phyloP scores from a whole-genome alignment of 1,140 invertebrate genomes.

The Pinna nobilis region DNA sequence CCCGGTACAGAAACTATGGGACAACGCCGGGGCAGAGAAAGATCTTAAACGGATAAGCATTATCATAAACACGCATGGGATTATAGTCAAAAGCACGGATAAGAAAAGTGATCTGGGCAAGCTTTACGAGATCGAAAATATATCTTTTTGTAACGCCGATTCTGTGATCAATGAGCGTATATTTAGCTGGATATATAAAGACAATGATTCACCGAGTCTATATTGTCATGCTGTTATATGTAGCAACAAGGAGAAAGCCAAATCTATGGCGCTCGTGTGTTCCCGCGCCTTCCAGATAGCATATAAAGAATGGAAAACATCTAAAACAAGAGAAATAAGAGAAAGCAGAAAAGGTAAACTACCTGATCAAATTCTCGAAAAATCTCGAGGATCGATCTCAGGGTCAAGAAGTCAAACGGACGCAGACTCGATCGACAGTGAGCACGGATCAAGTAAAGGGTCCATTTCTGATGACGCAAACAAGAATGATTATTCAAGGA shows the following conservation, averaged over 20 bases:
- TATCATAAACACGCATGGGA: slow-evolving; percentile 47
- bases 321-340: slow-evolving; percentile 23
- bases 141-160: slow-evolving; percentile 58
- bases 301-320: slow-evolving; percentile 60
- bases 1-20: slow-evolving; percentile 60
- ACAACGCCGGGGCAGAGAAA: slow-evolving; percentile 54
- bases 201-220: slow-evolving; percentile 30
- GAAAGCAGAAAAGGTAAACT: slow-evolving; percentile 12
- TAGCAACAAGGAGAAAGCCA: slow-evolving; percentile 57
- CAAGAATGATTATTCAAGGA: background rate
- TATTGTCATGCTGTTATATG: slow-evolving; percentile 64
- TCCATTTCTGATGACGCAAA: background rate
- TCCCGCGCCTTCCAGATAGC: slow-evolving; percentile 63
- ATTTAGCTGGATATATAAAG: slow-evolving; percentile 67
- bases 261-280: slow-evolving; percentile 63
- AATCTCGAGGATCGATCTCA: background rate
- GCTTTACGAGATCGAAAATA: slow-evolving; percentile 55
- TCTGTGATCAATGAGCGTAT: slow-evolving; percentile 45
- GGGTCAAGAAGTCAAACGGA: slow-evolving; percentile 2
- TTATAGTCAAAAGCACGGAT: slow-evolving; percentile 45
- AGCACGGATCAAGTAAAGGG: background rate
- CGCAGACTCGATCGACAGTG: background rate
- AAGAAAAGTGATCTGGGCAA: slow-evolving; percentile 38
- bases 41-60: slow-evolving; percentile 46
- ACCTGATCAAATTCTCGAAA: background rate